These are phyloP conservation scores for Plebejus anna DNA, from an alignment of 2,888 invertebrate species.

Conservation along the genomic window DNA sequence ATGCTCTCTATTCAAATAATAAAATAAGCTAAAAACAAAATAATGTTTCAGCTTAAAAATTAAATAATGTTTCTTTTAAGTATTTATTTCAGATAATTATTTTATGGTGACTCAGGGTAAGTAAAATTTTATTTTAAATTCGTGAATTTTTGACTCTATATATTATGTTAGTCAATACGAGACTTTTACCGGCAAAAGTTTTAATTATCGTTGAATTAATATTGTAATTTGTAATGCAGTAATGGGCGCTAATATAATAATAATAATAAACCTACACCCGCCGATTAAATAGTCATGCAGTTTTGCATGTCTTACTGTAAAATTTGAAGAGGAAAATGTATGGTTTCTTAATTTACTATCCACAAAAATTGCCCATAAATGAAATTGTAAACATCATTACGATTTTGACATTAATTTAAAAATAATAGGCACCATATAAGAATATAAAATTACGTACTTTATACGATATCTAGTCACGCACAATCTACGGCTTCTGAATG, in stretches of 20 bases:
- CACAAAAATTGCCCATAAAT: not conserved
- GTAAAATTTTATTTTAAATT: not conserved
- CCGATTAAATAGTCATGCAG: not conserved
- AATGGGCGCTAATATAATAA: not conserved
- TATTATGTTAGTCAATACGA: not conserved
- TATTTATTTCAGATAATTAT: not conserved
- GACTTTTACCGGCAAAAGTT: no score
- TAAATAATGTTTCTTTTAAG: not conserved
- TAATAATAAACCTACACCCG: not conserved
- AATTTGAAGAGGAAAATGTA: not conserved
- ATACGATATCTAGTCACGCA: conserved; percentile 11
- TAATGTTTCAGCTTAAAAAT: not conserved
- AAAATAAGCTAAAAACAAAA: not conserved
- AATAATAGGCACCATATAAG: conserved; percentile 1
- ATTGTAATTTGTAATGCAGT: no score
- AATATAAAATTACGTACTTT: not conserved
- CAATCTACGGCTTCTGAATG: conserved; percentile 14
- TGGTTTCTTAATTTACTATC: not conserved
- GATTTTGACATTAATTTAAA: not conserved
- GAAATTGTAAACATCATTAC: not conserved
- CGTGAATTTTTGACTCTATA: not conserved
- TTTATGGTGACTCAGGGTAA: not conserved
- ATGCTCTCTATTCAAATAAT: not conserved
- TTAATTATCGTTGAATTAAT: no score
- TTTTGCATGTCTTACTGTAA: not conserved